A percentile compares a stretch with the other conserved stretches of the same genome.
These are phyloP conservation scores for Nomada fabriciana DNA, from an alignment of 2,888 invertebrate species.

Conservation along the genomic window DNA sequence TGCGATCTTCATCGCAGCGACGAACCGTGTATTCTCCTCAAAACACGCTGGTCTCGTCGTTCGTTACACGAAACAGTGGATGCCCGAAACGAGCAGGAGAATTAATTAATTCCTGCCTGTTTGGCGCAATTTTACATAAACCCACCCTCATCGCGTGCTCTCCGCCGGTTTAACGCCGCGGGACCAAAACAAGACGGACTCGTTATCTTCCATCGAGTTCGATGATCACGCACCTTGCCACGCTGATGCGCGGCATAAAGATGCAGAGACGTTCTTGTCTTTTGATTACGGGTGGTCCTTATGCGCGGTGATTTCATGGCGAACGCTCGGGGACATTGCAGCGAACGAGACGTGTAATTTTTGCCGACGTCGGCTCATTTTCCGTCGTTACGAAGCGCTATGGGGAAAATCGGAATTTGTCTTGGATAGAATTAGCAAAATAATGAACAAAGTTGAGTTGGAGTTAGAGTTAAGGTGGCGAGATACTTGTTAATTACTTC, in stretches of 20 bases:
- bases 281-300: background rate
- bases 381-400: no score
- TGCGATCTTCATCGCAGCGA: constrained; percentile 22
- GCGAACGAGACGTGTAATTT: background rate
- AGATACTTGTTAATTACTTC: no score
- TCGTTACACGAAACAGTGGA: background rate
- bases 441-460: no score
- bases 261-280: background rate
- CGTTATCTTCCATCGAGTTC: constrained; percentile 40
- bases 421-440: no score
- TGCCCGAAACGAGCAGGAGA: constrained; percentile 36
- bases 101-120: constrained; percentile 61
- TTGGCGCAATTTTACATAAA: constrained; percentile 60
- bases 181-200: constrained; percentile 2
- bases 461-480: no score
- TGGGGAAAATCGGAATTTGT: no score
- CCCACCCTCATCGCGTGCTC: constrained; percentile 28
- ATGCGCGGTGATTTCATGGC: background rate
- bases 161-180: constrained; percentile 37
- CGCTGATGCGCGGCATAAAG: background rate
- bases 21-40: background rate
- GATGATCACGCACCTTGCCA: constrained; percentile 24
- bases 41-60: background rate
- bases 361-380: no score
- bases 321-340: background rate